A percentile compares a stretch with the other conserved stretches of the same genome.
These are phyloP conservation scores for Psilopogon haemacephalus DNA, from an alignment of 2,113 vertebrate species.

Conservation along the genomic window DNA sequence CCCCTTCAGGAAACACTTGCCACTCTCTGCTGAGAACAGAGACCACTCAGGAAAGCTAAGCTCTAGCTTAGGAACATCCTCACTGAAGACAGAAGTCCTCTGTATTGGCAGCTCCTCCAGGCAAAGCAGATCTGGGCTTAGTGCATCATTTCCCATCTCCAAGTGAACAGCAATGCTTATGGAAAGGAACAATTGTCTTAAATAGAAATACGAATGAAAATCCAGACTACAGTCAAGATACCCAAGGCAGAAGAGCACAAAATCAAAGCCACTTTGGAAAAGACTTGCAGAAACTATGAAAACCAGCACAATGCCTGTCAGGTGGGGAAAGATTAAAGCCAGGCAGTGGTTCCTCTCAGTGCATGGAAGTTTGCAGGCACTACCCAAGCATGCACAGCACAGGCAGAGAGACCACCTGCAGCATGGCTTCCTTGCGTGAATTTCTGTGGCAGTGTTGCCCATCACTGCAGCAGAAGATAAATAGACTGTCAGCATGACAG, in stretches of 20 bases:
- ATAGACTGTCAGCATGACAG: conserved; percentile 47
- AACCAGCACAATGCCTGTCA: background rate
- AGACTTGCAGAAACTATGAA: background rate
- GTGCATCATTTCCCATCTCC: background rate
- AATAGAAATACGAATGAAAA: conserved; percentile 10
- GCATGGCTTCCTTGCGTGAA: background rate
- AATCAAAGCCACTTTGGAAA: background rate
- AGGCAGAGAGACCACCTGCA: background rate
- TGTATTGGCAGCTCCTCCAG: background rate
- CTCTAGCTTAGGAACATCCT: background rate
- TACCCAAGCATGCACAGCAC: background rate
- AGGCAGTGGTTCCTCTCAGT: background rate
- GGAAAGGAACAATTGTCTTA: background rate
- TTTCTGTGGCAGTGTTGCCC: background rate
- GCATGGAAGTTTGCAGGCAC: conserved; percentile 18
- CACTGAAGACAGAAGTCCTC: background rate
- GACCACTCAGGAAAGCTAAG: background rate
- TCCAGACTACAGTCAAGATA: background rate
- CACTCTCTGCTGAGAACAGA: background rate
- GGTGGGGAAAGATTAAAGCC: conserved; percentile 21
- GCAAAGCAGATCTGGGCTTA: background rate
- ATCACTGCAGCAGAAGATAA: conserved; percentile 38
- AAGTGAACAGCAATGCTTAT: background rate
- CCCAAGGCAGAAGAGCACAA: conserved; percentile 5
- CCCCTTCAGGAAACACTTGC: background rate